These are phyloP conservation scores for Sacculina carcini DNA, from an alignment of 2,888 invertebrate genomes.

Conservation along the genomic window DNA sequence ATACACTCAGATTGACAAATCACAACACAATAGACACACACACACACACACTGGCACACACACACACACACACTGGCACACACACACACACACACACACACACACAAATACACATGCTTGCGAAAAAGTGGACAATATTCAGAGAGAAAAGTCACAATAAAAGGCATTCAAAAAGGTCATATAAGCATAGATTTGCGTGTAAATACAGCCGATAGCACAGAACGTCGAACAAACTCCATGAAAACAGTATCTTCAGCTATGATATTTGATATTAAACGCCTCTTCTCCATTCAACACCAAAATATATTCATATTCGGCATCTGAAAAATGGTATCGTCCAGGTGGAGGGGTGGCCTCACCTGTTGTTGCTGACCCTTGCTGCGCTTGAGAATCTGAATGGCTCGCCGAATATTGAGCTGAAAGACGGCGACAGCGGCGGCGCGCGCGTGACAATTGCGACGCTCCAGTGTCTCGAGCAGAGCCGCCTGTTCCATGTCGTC, in stretches of 20 bases:
- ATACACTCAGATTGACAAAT: too few relatives aligned
- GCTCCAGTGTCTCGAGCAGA: slow-evolving; percentile 32
- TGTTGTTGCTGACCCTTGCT: slow-evolving; percentile 26
- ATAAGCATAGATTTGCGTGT: neutral
- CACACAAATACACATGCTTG: too few relatives aligned
- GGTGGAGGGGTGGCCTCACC: slow-evolving; percentile 16
- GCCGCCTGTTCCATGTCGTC: slow-evolving; percentile 35
- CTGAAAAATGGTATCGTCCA: slow-evolving; percentile 34
- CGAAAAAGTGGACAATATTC: neutral
- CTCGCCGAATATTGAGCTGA: slow-evolving; percentile 53
- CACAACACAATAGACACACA: too few relatives aligned
- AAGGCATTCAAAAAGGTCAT: neutral
- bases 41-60: too few relatives aligned
- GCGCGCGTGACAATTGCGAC: slow-evolving; percentile 44
- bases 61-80: too few relatives aligned
- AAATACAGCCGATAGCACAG: too few relatives aligned
- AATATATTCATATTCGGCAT: too few relatives aligned
- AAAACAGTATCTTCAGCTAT: too few relatives aligned
- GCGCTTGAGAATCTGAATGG: slow-evolving; percentile 57
- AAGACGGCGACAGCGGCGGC: slow-evolving; percentile 79
- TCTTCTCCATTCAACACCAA: too few relatives aligned
- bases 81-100: too few relatives aligned
- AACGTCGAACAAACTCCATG: too few relatives aligned
- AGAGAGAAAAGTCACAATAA: slow-evolving; percentile 1
- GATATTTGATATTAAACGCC: too few relatives aligned